phyloP scores from a whole-genome alignment of 2,888 invertebrate species.

The Pterobdella sp. region DNA sequence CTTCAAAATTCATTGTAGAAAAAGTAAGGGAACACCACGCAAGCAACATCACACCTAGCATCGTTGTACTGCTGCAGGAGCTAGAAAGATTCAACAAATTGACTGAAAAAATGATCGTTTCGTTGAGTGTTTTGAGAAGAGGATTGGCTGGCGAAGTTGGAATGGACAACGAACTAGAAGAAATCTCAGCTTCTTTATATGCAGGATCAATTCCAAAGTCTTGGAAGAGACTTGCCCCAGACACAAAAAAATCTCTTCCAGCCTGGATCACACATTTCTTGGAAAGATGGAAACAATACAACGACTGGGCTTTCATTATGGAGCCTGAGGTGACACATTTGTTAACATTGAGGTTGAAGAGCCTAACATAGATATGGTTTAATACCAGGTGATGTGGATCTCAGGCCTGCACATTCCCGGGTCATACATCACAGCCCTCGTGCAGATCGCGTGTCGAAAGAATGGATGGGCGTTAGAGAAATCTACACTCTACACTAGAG shows the following conservation, averaged over 20 bases:
- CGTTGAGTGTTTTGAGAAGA: slow-evolving; percentile 61
- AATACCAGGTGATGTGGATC: slow-evolving; percentile 36
- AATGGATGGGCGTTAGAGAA: slow-evolving; percentile 84
- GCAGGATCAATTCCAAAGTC: slow-evolving; percentile 73
- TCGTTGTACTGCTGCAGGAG: slow-evolving; percentile 76
- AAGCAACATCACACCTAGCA: slow-evolving; percentile 70
- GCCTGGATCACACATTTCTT: slow-evolving; percentile 83
- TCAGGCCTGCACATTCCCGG: slow-evolving; percentile 78
- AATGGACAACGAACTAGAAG: slow-evolving; percentile 77
- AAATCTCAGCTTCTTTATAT: slow-evolving; percentile 70
- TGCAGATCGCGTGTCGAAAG: slow-evolving; percentile 79
- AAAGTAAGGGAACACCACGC: slow-evolving; percentile 72
- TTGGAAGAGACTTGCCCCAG: slow-evolving; percentile 75
- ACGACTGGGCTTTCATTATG: slow-evolving; percentile 63
- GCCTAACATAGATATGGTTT: neutral
- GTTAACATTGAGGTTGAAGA: no score
- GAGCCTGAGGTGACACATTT: slow-evolving; percentile 39
- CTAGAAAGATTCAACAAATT: slow-evolving; percentile 77
- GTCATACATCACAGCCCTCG: slow-evolving; percentile 81
- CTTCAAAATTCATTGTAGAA: slow-evolving; percentile 69
- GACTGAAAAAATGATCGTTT: slow-evolving; percentile 64
- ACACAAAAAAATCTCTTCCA: slow-evolving; percentile 73
- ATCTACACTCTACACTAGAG: slow-evolving; percentile 71
- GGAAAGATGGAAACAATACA: slow-evolving; percentile 65
- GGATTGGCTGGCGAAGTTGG: slow-evolving; percentile 84